Conservation (phyloP, 30 jellyfish, hydroid and myxozoan species). For the Haliclystus octoradiatus region DNA sequence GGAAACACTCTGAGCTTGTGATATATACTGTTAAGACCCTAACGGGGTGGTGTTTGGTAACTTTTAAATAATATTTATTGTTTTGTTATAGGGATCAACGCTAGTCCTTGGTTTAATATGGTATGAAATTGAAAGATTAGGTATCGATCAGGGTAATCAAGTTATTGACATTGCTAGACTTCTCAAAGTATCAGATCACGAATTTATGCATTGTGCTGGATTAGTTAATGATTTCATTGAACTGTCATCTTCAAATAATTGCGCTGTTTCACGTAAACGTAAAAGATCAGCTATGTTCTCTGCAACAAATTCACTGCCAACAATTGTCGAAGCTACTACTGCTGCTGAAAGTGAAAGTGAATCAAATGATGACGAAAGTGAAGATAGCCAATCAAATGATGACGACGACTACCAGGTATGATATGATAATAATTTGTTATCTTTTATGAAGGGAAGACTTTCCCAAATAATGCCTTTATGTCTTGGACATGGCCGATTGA, state of each 20-base stretch:
- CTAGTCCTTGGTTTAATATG: conserved; percentile 42
- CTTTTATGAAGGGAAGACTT: too few species aligned
- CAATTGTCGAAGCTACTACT: conserved; percentile 34
- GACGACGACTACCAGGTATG: too few species aligned
- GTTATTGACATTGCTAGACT: conserved; percentile 32
- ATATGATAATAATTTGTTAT: too few species aligned
- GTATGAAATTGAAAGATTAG: conserved; percentile 44
- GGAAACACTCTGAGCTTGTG: too few species aligned
- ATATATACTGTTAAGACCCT: too few species aligned
- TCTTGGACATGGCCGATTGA: conserved; percentile 16
- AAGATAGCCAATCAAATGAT: conserved; percentile 19
- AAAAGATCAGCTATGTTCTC: conserved; percentile 33
- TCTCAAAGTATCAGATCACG: conserved; percentile 44
- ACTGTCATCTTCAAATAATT: conserved; percentile 19
- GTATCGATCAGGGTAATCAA: conserved; percentile 21
- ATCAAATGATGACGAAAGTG: conserved; percentile 21
- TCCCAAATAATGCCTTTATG: too few species aligned
- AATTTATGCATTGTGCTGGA: conserved; percentile 55
- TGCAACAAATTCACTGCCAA: conserved; percentile 53
- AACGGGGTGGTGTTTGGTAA: too few species aligned
- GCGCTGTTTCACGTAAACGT: conserved; percentile 24
- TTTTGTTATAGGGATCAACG: conserved; percentile 32
- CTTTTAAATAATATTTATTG: too few species aligned
- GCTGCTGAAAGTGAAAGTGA: conserved; percentile 17
- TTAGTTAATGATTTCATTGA: conserved; percentile 56